Evolutionary conservation across 2,888 invertebrate genomes (phyloP).

Genomic region (Esperia sulphurella): DNA sequence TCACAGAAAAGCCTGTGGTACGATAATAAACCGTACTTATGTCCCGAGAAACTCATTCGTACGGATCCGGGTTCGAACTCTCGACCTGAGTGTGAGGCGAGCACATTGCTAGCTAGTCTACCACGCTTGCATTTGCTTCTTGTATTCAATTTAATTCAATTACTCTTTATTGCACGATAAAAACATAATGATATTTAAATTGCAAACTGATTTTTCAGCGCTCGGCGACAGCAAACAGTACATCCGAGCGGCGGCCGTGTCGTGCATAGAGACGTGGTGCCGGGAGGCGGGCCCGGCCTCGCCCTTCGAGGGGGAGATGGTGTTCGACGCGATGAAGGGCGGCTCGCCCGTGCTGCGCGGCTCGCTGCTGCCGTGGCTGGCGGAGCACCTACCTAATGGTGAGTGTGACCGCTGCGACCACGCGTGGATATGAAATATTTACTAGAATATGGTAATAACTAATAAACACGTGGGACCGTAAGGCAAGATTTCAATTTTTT

Average conservation of each 20-base stretch:
- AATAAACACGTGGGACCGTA: no score
- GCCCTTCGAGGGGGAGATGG: constrained; percentile 91
- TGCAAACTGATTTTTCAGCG: constrained; percentile 43
- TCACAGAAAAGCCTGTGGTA: no score
- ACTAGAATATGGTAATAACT: no score
- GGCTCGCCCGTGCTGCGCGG: constrained; percentile 91
- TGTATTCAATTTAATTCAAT: no score
- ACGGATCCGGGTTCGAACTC: no score
- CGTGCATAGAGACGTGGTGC: constrained; percentile 92
- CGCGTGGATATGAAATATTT: no score
- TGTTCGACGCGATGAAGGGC: constrained; percentile 90
- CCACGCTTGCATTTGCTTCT: no score
- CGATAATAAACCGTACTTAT: no score
- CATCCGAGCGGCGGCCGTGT: constrained; percentile 88
- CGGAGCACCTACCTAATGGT: constrained; percentile 88
- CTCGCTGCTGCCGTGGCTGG: constrained; percentile 92
- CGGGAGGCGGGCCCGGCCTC: constrained; percentile 87
- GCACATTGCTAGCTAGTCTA: no score
- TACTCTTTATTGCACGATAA: neutral
- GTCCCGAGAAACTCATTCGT: no score
- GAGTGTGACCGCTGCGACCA: constrained; percentile 28
- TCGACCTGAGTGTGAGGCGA: no score
- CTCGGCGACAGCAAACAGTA: constrained; percentile 87
- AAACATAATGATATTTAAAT: neutral
- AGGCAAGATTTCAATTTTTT: no score